Conservation (phyloP, 2,113 vertebrate species). For the Pao palembangensis region DNA sequence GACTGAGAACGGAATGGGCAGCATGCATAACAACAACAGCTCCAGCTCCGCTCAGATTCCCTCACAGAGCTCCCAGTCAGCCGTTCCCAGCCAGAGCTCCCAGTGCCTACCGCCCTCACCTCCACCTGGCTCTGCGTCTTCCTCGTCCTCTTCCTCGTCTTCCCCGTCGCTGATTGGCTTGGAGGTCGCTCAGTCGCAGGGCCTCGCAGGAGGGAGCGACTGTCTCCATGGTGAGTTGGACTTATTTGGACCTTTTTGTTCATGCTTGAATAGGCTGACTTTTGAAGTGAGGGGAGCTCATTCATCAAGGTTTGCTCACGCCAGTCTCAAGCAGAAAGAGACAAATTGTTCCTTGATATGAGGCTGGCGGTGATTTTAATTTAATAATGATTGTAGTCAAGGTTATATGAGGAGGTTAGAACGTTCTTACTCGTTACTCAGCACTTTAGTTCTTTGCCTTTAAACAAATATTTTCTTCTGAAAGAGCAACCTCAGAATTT, state of each 20-base stretch:
- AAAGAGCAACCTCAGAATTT: constrained; percentile 28
- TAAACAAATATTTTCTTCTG: constrained; percentile 25
- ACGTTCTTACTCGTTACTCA: constrained; percentile 36
- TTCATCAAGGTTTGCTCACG: constrained; percentile 26
- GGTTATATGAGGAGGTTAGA: constrained; percentile 35
- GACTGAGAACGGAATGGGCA: constrained; percentile 79
- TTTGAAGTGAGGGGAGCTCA: constrained; percentile 10
- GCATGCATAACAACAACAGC: constrained; percentile 69
- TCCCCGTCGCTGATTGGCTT: constrained; percentile 73
- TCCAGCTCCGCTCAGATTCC: constrained; percentile 77
- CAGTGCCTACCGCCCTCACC: constrained; percentile 77
- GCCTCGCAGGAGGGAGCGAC: constrained; percentile 62
- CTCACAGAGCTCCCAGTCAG: constrained; percentile 76
- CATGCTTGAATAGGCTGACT: not conserved
- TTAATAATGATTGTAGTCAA: constrained; percentile 30
- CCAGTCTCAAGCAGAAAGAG: constrained; percentile 30
- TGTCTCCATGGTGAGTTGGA: constrained; percentile 74
- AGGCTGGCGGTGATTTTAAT: constrained; percentile 20
- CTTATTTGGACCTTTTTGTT: not conserved
- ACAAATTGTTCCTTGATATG: constrained; percentile 45
- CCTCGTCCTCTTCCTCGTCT: constrained; percentile 68
- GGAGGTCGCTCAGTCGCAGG: constrained; percentile 72
- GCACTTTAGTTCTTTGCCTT: constrained; percentile 30
- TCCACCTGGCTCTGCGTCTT: constrained; percentile 67
- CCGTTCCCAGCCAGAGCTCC: constrained; percentile 78